Base-by-base conservation (phyloP, 2,888 invertebrate species). In the Elegia similella region DNA sequence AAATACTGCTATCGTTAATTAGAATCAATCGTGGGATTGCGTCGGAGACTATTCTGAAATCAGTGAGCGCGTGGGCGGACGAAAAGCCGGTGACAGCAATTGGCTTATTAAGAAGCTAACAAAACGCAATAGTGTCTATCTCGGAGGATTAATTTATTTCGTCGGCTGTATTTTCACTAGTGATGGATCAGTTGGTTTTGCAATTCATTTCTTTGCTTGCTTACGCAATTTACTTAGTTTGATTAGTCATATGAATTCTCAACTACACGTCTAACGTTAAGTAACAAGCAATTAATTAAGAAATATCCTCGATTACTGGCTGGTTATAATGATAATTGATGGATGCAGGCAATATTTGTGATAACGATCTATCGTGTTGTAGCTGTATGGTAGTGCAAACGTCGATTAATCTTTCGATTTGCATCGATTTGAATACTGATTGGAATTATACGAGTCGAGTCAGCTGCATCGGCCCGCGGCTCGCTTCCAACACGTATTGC, bases 1-100 rank as follows among this genome's bases (percentile, higher is more conserved):
- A 89, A 90, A 90, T 90, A 90, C 80, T 82, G 81, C 78, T 91
- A 89, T 91, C 89, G 83, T 85, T 91, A 91, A 91, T 90, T 89
- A 89, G 88, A 89, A 90, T 91, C 90, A 88, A 88, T 89, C 87
- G 86, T 80, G 78, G 83, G 85, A 85, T 87, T 83, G 84, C 84
- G 80, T 80, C 72, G 72, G 76, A 79, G 80, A 80, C 82, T 80
- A 81, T 82, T 82, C 83, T 82, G 82, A 86, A 85, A 88, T 86
- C 82, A 82, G 82, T 72, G 73, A 72, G 67, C 63, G 71, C 73
- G 86, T 86, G 80, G 86, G 85, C 78, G 81, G 72, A 74, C 76
- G 71, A 64, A 77, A 75, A 74, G 67, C 66, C 71, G 71, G 67
- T 77, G 84, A 84, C 86, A 82, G 82, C 83, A 80, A 86, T 85